Base-by-base conservation (phyloP, 1,140 invertebrate genomes). In the Drosophila grimshawi region DNA sequence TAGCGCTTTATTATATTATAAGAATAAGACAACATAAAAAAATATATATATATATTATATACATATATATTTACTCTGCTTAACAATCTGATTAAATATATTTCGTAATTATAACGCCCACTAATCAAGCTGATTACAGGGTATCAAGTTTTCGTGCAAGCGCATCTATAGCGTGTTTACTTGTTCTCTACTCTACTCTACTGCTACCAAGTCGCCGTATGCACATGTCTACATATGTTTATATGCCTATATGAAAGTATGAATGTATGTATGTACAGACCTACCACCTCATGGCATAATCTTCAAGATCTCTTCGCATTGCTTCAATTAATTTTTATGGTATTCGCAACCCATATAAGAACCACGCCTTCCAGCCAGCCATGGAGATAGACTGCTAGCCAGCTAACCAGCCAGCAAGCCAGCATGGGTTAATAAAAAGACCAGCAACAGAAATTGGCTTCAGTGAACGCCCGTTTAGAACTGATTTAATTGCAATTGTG, bases 401-500 rank as follows among this genome's bases (percentile, higher is more conserved):
- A 43, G 39, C 6, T n/a, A 1, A 10, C 35, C 27, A 7, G 4
- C 30, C 3, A 2, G 37, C 1, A 48, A 64, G 81, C 81, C 77
- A 67, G 78, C 73, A 76, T 77, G 76, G 75, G 46, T 64, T 74
- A 74, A 77, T 85, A 63, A 74, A 77, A 48, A 74, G 52, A 67
- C 39, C 3, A 68, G 19, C 35, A 41, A 52, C 35, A 32, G 62
- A 67, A 86, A 76, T 88, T 82, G 81, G 65, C 61, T 71, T 62
- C 72, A 71, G 53, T 64, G 64, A 62, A 76, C 73, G 82, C 83
- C 76, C 76, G 68, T 83, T 86, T 86, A 80, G 80, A 86, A 88
- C 83, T 80, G 83, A 86, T 86, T 86, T 86, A 86, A 86, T 86
- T 86, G 83, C 83, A 83, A 80, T 83, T 86, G 83, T 80, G 68